A percentile compares a stretch with the other conserved stretches of the same genome.
phyloP scores from a whole-genome alignment of 2,113 vertebrate species.

The Pelusios castaneus region DNA sequence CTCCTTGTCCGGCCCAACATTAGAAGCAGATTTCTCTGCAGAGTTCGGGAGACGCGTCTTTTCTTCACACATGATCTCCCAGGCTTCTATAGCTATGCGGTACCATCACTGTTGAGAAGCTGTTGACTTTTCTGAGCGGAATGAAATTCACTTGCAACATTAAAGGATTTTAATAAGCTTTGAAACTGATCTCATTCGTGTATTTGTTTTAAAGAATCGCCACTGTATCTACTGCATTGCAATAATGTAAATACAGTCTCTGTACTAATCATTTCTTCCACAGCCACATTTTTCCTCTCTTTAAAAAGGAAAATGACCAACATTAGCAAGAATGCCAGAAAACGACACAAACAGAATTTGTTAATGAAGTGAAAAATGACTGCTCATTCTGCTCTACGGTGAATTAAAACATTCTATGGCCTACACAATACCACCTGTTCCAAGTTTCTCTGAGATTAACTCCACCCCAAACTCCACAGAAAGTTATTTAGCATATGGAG shows the following conservation, averaged over 20 bases:
- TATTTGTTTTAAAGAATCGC: accelerated
- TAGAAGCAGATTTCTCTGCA: accelerated
- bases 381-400: neutral
- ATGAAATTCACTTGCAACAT: neutral
- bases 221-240: neutral
- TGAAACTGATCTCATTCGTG: neutral
- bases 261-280: neutral
- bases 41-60: neutral
- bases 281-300: neutral
- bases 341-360: neutral
- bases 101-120: neutral
- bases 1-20: neutral
- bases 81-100: neutral
- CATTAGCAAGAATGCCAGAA: neutral
- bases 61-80: neutral
- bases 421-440: neutral
- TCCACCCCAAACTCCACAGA: neutral
- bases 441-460: neutral
- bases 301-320: neutral
- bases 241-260: neutral
- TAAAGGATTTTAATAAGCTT: accelerated
- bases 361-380: neutral
- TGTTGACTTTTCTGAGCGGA: neutral
- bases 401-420: neutral
- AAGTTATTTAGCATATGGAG: neutral